Evolutionary conservation across 2,797 vertebrate genomes (phyloP).

Genomic region (Apodemus agrarius): DNA sequence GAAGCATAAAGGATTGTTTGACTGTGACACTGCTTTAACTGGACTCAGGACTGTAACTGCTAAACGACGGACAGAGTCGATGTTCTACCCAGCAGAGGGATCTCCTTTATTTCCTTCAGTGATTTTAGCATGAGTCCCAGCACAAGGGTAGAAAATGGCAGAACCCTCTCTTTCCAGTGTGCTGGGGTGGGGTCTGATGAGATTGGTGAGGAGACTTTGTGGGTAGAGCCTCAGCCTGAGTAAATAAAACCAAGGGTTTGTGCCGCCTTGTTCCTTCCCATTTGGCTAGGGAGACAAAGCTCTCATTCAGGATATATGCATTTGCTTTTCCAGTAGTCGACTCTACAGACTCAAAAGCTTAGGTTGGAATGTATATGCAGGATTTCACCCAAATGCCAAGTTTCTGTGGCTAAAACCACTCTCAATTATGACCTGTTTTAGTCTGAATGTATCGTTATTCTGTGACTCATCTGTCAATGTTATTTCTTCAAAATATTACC

Average conservation of each 20-base stretch:
- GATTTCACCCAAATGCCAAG: not conserved
- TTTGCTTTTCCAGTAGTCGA: not conserved
- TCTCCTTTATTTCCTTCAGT: not conserved
- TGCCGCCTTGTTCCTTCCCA: not conserved
- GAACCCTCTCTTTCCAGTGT: not conserved
- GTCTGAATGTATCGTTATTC: not conserved
- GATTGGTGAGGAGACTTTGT: not conserved
- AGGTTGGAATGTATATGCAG: not conserved
- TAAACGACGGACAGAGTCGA: not conserved
- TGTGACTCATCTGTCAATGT: not conserved
- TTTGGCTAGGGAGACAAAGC: not conserved
- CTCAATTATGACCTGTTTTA: not conserved
- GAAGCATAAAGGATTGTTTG: not conserved
- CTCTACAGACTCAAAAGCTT: not conserved
- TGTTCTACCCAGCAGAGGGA: not conserved
- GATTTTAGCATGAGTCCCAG: not conserved
- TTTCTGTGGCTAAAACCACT: not conserved
- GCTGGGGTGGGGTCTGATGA: not conserved
- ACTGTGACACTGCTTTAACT: not conserved
- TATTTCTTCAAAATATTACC: conserved; percentile 9
- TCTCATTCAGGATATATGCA: not conserved
- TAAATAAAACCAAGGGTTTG: not conserved
- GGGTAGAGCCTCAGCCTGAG: not conserved
- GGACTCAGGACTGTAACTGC: not conserved
- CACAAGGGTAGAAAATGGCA: not conserved